Evolutionary conservation across 2,113 vertebrate genomes (phyloP).

Genomic region (Casuarius casuarius): DNA sequence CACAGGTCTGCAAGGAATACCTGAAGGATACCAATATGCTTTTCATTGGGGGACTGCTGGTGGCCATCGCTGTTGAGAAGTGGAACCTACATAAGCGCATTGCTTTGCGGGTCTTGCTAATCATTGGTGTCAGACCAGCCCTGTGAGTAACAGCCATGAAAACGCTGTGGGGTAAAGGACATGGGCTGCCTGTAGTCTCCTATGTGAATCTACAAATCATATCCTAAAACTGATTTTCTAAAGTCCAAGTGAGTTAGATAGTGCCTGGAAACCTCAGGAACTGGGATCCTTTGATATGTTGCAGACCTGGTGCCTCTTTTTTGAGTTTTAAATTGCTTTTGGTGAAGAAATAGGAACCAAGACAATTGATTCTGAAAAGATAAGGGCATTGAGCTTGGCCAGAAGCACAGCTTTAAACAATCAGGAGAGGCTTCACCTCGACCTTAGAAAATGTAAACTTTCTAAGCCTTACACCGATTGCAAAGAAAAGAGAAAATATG

Average conservation of each 20-base stretch:
- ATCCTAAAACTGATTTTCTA: background rate
- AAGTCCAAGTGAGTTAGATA: background rate
- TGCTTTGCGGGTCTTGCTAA: constrained; percentile 85
- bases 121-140: constrained; percentile 88
- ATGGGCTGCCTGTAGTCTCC: background rate
- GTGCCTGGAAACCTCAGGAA: background rate
- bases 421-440: background rate
- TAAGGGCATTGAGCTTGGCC: background rate
- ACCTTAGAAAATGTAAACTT: background rate
- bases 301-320: background rate
- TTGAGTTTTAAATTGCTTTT: background rate
- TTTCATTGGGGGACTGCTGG: constrained; percentile 89
- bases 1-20: constrained; percentile 88
- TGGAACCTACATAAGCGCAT: constrained; percentile 93
- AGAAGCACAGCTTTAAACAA: background rate
- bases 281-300: background rate
- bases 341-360: background rate
- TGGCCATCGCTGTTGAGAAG: constrained; percentile 89
- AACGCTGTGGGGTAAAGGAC: background rate
- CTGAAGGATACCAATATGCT: constrained; percentile 91
- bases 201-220: background rate
- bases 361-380: background rate
- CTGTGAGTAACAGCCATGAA: constrained; percentile 80
- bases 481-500: background rate
- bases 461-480: background rate